Evolutionary conservation across 2,113 vertebrate genomes (phyloP).

Genomic region (Ascaphus truei): DNA sequence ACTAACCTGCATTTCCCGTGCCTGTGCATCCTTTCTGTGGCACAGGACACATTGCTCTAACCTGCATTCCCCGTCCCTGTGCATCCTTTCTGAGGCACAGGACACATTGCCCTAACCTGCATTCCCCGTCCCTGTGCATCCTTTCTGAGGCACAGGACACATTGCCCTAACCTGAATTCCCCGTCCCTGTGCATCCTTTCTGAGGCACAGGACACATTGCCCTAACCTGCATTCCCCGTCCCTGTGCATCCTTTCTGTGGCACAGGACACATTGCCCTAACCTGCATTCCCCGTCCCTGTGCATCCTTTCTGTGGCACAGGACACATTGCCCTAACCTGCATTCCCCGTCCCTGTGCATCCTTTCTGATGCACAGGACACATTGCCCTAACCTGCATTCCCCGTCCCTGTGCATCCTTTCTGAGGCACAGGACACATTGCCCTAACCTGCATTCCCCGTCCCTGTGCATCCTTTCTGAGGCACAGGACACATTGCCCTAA

Average conservation of each 20-base stretch:
- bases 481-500: slow-evolving; percentile 3
- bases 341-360: background rate
- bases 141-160: background rate
- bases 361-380: background rate
- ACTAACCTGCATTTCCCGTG: slow-evolving; percentile 21
- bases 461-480: background rate
- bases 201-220: background rate
- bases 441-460: slow-evolving; percentile 20
- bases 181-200: background rate
- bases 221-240: slow-evolving; percentile 20
- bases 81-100: background rate
- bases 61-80: slow-evolving; percentile 7
- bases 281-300: slow-evolving; percentile 7
- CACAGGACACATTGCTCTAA: slow-evolving; percentile 3
- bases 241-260: background rate
- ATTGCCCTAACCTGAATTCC: slow-evolving; percentile 14
- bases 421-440: background rate
- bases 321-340: slow-evolving; percentile 18
- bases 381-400: slow-evolving; percentile 19
- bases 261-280: slow-evolving; percentile 3
- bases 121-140: background rate
- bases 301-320: background rate
- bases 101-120: slow-evolving; percentile 18
- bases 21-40: background rate
- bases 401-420: background rate